A percentile compares a stretch with the other conserved stretches of the same genome.
Conservation (phyloP, 2,888 invertebrate genomes). For the Euproctis similis region DNA sequence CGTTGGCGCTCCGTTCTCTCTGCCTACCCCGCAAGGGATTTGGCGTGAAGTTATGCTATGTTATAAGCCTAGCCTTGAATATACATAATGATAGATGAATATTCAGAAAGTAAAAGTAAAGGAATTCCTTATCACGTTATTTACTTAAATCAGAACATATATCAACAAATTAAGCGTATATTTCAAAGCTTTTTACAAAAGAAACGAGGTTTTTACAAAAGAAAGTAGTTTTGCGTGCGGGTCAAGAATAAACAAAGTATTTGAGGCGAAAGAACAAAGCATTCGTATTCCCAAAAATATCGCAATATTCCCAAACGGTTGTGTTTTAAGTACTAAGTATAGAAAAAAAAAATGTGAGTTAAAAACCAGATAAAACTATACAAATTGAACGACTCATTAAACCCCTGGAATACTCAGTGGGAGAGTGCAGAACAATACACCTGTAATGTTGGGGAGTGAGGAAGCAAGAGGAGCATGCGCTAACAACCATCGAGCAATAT, state of each 20-base stretch:
- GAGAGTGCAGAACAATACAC: constrained; percentile 21
- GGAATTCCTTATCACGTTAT: too few relatives aligned
- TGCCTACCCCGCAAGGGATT: too few relatives aligned
- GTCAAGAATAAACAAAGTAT: constrained; percentile 8
- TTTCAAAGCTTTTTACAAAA: too few relatives aligned
- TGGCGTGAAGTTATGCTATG: too few relatives aligned
- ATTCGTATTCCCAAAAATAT: constrained; percentile 14
- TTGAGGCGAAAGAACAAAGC: constrained; percentile 5
- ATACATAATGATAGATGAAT: too few relatives aligned
- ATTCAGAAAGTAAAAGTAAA: too few relatives aligned
- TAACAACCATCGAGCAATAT: constrained; percentile 59
- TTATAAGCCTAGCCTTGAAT: too few relatives aligned
- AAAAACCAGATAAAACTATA: constrained; percentile 9
- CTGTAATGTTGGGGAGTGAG: constrained; percentile 29
- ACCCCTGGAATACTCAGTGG: constrained; percentile 14
- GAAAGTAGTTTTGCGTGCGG: constrained; percentile 16
- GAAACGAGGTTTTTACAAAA: too few relatives aligned
- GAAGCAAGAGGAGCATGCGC: constrained; percentile 71
- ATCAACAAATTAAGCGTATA: too few relatives aligned
- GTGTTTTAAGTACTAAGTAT: constrained; percentile 13
- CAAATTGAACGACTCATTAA: constrained; percentile 9
- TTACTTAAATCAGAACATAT: too few relatives aligned
- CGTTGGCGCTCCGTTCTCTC: too few relatives aligned
- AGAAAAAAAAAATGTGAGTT: constrained; percentile 6
- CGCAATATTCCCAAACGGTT: constrained; percentile 1